Evolutionary conservation across 2,113 vertebrate genomes (phyloP).

Genomic region (Trogon melanurus): DNA sequence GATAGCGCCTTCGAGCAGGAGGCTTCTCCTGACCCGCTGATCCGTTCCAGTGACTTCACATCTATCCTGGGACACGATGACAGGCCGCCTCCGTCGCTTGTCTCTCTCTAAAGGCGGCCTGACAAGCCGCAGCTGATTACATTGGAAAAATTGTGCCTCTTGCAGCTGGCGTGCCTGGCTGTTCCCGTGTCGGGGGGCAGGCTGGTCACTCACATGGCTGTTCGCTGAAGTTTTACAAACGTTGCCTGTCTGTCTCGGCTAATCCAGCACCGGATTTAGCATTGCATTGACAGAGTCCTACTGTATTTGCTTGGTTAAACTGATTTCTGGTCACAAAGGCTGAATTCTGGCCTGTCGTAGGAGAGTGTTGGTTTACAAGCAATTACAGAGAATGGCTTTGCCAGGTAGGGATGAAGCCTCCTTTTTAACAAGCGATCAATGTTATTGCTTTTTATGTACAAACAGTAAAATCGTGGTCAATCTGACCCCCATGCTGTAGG

Average conservation of each 20-base stretch:
- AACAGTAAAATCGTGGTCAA: neutral
- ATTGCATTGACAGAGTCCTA: neutral
- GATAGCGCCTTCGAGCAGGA: neutral
- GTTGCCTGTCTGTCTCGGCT: neutral
- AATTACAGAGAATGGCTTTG: neutral
- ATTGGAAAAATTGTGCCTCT: neutral
- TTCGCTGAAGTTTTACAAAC: neutral
- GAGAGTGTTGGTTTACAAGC: neutral
- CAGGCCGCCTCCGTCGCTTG: neutral
- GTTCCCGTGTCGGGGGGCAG: neutral
- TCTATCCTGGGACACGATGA: conserved; percentile 48
- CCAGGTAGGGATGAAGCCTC: neutral
- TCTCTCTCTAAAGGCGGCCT: neutral
- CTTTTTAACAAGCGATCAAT: neutral
- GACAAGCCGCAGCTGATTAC: neutral
- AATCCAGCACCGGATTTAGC: neutral
- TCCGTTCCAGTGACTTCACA: conserved; percentile 1
- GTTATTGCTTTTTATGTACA: neutral
- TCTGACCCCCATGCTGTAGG: neutral
- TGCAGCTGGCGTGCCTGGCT: neutral
- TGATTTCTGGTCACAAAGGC: neutral
- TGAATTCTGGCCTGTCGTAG: neutral
- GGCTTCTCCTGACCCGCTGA: neutral
- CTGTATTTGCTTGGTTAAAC: neutral
- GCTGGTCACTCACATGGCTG: neutral